Conservation (phyloP, 2,113 vertebrate species). For the Austrofundulus limnaeus region DNA sequence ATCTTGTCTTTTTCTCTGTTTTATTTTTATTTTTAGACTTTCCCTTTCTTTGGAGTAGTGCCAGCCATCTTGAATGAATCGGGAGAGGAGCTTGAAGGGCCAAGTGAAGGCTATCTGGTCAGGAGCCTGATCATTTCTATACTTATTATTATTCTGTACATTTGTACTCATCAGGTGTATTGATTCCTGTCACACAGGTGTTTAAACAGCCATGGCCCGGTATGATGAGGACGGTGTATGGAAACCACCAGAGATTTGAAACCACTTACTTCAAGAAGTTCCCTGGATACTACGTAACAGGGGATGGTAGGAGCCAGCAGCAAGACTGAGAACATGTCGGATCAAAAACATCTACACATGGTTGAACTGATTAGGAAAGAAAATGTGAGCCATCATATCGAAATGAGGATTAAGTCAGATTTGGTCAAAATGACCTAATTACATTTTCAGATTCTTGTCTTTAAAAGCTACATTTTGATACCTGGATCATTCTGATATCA, state of each 20-base stretch:
- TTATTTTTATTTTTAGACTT: conserved; percentile 87
- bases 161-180: not conserved
- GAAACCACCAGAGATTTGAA: conserved; percentile 90
- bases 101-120: conserved; percentile 95
- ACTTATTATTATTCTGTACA: not conserved
- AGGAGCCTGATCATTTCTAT: conserved; percentile 10
- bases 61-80: conserved; percentile 94
- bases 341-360: too few species aligned
- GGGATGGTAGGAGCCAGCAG: conserved; percentile 84
- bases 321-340: not conserved
- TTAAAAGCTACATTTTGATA: too few species aligned
- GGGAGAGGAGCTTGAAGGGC: conserved; percentile 93
- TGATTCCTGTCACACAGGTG: conserved; percentile 76
- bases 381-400: too few species aligned
- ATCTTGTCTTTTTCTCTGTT: not conserved
- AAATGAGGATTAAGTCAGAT: too few species aligned
- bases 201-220: conserved; percentile 99
- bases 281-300: conserved; percentile 95
- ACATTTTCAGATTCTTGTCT: too few species aligned
- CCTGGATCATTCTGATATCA: too few species aligned
- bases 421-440: too few species aligned
- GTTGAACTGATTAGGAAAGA: too few species aligned
- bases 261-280: conserved; percentile 95
- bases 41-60: conserved; percentile 95
- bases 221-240: conserved; percentile 91